phyloP scores from a whole-genome alignment of 2,113 vertebrate genomes.

The Rhynchomys soricoides region DNA sequence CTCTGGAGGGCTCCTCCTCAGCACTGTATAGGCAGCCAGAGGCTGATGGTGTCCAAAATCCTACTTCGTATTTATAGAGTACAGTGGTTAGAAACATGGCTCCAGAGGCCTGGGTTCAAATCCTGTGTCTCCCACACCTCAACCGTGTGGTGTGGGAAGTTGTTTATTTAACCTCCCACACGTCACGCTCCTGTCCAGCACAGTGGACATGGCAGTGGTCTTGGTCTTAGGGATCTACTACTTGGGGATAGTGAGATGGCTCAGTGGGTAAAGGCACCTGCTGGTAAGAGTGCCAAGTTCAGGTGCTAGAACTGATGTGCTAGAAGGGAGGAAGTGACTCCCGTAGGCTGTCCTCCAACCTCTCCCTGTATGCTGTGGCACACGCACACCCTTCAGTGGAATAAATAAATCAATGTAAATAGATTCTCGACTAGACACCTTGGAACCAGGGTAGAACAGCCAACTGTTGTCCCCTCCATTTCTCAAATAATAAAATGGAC shows the following conservation, averaged over 20 bases:
- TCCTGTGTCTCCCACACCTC: background rate
- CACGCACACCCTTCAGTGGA: background rate
- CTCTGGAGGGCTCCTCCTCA: background rate
- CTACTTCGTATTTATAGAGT: rapidly evolving
- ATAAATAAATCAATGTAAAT: background rate
- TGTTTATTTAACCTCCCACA: background rate
- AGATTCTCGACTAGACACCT: too few relatives aligned
- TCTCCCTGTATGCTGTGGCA: background rate
- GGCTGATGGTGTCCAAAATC: background rate
- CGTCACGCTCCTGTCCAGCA: background rate
- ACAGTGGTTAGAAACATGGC: background rate
- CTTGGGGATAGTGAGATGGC: background rate
- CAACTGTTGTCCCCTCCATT: background rate
- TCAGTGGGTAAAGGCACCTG: background rate
- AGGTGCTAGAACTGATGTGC: background rate
- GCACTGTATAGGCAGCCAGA: background rate
- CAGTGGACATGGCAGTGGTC: background rate
- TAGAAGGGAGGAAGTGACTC: background rate
- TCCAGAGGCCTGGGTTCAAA: background rate
- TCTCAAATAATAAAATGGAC: background rate
- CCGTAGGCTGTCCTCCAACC: background rate
- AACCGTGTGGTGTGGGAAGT: background rate
- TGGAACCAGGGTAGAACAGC: background rate
- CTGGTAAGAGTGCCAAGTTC: background rate
- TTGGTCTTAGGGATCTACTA: background rate